These are phyloP conservation scores for Cistogaster globosa DNA, from an alignment of 2,888 invertebrate genomes.

Conservation along the genomic window DNA sequence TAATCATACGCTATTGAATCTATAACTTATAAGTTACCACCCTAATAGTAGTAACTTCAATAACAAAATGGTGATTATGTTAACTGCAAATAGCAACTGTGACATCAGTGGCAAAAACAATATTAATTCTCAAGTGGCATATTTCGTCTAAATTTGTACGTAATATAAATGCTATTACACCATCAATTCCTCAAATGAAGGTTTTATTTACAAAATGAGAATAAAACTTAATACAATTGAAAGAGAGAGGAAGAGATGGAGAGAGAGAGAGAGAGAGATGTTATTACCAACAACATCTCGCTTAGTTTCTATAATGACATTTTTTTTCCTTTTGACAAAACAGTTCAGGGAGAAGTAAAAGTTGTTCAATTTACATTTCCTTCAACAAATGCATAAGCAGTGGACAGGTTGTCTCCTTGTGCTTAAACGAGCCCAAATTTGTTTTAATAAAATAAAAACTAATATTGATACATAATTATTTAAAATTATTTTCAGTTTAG, in stretches of 20 bases:
- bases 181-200: constrained; percentile 20
- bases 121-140: constrained; percentile 61
- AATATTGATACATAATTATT: too few relatives aligned
- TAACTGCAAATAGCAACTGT: background rate
- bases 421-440: too few relatives aligned
- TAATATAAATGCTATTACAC: constrained; percentile 39
- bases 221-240: constrained; percentile 29
- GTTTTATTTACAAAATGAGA: constrained; percentile 24
- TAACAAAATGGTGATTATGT: background rate
- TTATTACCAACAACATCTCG: background rate
- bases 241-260: too few relatives aligned
- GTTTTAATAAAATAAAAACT: too few relatives aligned
- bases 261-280: too few relatives aligned
- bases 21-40: background rate
- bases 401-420: too few relatives aligned
- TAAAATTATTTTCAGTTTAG: too few relatives aligned
- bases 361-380: too few relatives aligned
- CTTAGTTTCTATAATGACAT: background rate
- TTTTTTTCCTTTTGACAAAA: background rate
- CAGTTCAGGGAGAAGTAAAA: too few relatives aligned
- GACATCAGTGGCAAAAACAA: background rate
- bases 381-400: too few relatives aligned
- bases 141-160: constrained; percentile 21
- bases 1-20: too few relatives aligned
- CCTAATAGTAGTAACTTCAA: background rate